Base-by-base conservation (phyloP, 2,797 vertebrate species). In the Atherinosoma microstoma region DNA sequence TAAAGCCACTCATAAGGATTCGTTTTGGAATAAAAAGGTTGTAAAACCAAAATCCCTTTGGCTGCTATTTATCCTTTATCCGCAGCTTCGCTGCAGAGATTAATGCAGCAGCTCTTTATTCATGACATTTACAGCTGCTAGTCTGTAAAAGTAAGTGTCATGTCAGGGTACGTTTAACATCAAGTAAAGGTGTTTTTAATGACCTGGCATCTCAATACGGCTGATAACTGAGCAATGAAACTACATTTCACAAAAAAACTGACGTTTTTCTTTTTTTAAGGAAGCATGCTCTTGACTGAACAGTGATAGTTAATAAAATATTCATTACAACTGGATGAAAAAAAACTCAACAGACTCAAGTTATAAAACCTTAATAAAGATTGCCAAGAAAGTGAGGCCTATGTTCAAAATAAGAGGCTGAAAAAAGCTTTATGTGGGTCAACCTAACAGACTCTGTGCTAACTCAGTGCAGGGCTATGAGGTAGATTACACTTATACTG, bases 91-190 rank as follows among this genome's bases (percentile, higher is more conserved):
- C 30, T 36, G 15, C 0, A 53, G 27, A 40, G 27, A 32, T 71
- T 42, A 68, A 51, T 49, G n/a, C 22, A 13, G 29, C 34, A 61
- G 13, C 4, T 57, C 32, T 51, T 63, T 18, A 62, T 69, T 66
- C 61, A 57, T 35, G 29, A 72, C 32, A 60, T 70, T 67, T 63
- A 51, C 22, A 34, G 56, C n/a, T 45, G 12, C 18, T 27, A 72
- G 36, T 67, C 6, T 63, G 40, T 64, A 58, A 75, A 69, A 34
- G 15, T 4, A 12, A 36, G 49, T 53, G 67, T 70, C 40, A 47
- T 67, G 66, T 51, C 49, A 56, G 65, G 22, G 15, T n/a, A 67
- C 24, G 61, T 42, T 40, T 36, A 61, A 68, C 40, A 58, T 10
- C 47, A 51, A 34, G 51, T 58, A 45, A 38, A 32, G 16, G 16